Percentiles rank a stretch among this genome's conserved stretches.
Evolutionary conservation across 2,113 vertebrate species (phyloP).

Genomic region (Penelope pileata): DNA sequence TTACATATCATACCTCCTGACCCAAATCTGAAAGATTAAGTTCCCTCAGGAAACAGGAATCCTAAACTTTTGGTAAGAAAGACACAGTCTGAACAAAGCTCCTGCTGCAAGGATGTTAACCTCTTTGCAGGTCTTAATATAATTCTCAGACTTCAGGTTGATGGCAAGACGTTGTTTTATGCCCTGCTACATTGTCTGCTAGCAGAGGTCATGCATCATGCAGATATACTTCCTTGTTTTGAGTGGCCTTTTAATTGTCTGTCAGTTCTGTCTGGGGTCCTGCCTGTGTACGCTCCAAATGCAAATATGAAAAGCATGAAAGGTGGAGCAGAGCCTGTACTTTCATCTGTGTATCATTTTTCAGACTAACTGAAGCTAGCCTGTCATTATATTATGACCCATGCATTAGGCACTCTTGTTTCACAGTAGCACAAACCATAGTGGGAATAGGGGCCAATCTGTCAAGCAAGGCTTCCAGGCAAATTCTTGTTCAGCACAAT

Average conservation of each 20-base stretch:
- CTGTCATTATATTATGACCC: conserved; percentile 83
- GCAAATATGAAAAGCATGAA: conserved; percentile 88
- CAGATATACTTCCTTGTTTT: conserved; percentile 83
- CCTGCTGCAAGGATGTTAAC: conserved; percentile 61
- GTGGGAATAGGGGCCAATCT: conserved; percentile 79
- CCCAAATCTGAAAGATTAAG: conserved; percentile 51
- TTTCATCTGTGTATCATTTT: conserved; percentile 89
- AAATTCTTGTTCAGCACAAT: conserved; percentile 81
- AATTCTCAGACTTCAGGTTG: conserved; percentile 80
- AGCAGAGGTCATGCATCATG: conserved; percentile 82
- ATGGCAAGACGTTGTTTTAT: conserved; percentile 80
- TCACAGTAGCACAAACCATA: conserved; percentile 78
- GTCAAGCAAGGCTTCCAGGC: conserved; percentile 83
- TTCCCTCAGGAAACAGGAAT: conserved; percentile 33
- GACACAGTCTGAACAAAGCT: conserved; percentile 6
- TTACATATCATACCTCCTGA: conserved; percentile 13
- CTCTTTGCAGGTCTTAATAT: conserved; percentile 71
- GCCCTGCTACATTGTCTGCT: conserved; percentile 80
- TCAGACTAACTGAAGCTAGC: conserved; percentile 77
- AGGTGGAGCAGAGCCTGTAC: conserved; percentile 83
- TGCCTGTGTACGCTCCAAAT: conserved; percentile 79
- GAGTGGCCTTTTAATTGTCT: conserved; percentile 88
- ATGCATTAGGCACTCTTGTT: conserved; percentile 83
- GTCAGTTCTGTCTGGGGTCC: conserved; percentile 84
- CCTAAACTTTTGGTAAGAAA: not conserved